phyloP scores from a whole-genome alignment of 2,888 invertebrate species.

The Hirtodrosophila trivittata region DNA sequence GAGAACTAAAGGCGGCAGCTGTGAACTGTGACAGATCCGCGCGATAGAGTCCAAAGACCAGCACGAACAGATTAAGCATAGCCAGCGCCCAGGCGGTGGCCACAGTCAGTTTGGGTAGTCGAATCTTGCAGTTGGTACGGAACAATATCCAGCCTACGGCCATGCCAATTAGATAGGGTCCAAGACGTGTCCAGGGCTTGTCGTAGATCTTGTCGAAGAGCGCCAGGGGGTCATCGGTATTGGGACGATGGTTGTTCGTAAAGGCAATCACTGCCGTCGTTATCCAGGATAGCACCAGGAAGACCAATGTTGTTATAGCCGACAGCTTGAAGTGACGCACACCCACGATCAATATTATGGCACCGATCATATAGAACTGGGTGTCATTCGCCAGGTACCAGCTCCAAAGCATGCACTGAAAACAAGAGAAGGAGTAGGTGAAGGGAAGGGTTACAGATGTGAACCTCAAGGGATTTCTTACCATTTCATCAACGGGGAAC shows the following conservation, averaged over 20 bases:
- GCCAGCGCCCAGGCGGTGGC: constrained; percentile 89
- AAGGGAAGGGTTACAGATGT: neutral
- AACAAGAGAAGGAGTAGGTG: neutral
- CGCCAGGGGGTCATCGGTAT: constrained; percentile 91
- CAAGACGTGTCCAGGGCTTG: constrained; percentile 94
- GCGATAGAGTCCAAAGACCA: constrained; percentile 91
- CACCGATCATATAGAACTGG: constrained; percentile 93
- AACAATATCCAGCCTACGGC: constrained; percentile 92
- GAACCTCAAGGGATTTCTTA: constrained; percentile 80
- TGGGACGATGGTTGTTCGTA: constrained; percentile 91
- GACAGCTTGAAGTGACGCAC: constrained; percentile 92
- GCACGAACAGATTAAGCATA: constrained; percentile 87
- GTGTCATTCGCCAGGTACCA: constrained; percentile 95
- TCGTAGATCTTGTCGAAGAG: constrained; percentile 95
- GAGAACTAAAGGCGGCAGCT: constrained; percentile 91
- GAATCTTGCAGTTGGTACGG: constrained; percentile 91
- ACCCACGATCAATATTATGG: constrained; percentile 91
- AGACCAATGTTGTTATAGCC: constrained; percentile 86
- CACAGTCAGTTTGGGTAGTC: constrained; percentile 88
- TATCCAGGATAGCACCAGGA: constrained; percentile 90
- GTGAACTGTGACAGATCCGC: constrained; percentile 88
- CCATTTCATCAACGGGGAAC: constrained; percentile 93
- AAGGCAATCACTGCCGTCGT: constrained; percentile 92
- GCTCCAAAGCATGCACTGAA: constrained; percentile 95
- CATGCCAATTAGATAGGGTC: constrained; percentile 94